Percentiles rank a stretch among this genome's conserved stretches.
Conservation (phyloP, 2,797 vertebrate species). For the Chrosomus eos region DNA sequence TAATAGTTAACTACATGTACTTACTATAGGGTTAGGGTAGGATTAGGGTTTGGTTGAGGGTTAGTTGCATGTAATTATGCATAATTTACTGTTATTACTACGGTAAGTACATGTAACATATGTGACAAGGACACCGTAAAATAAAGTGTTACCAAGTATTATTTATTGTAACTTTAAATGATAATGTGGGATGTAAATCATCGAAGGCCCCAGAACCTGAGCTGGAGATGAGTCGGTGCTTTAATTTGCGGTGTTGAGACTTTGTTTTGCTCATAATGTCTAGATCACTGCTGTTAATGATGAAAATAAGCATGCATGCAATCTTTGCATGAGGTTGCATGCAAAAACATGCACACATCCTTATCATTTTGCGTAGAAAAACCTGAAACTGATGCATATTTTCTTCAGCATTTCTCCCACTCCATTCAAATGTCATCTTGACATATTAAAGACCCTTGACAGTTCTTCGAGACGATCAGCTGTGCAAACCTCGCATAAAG, state of each 20-base stretch:
- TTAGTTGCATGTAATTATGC: too few relatives aligned
- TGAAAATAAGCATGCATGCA: background rate
- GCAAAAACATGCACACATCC: background rate
- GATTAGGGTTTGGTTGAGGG: too few relatives aligned
- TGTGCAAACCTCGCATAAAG: background rate
- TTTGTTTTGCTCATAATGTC: background rate
- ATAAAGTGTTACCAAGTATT: too few relatives aligned
- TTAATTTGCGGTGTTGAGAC: background rate
- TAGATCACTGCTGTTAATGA: background rate
- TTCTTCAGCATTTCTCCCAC: background rate
- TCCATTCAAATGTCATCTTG: constrained; percentile 6
- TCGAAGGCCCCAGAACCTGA: background rate
- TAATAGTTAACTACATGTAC: too few relatives aligned
- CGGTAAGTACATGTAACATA: too few relatives aligned
- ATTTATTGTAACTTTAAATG: background rate
- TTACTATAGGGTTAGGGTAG: too few relatives aligned
- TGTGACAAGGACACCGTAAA: too few relatives aligned
- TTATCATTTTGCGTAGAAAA: background rate
- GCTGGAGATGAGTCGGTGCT: background rate
- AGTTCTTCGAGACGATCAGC: background rate
- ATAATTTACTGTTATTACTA: too few relatives aligned
- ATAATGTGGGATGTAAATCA: background rate
- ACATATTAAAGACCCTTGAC: background rate
- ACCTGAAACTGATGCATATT: background rate
- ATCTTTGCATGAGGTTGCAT: background rate